Percentiles rank a stretch among this genome's conserved stretches.
Evolutionary conservation across 2,888 invertebrate genomes (phyloP).

Genomic region (Panopea generosa): DNA sequence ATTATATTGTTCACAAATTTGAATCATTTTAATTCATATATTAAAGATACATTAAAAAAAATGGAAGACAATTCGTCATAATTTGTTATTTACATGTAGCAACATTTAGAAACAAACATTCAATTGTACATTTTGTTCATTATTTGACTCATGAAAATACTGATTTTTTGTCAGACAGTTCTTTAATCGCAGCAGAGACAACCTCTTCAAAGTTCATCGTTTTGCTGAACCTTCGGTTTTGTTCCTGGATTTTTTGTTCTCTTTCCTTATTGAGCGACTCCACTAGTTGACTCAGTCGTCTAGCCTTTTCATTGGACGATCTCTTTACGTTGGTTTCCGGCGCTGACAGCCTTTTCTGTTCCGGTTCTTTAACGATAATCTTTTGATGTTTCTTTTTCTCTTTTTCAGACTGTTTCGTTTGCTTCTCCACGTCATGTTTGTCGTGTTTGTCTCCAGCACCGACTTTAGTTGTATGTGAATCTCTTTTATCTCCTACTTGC

Average conservation of each 20-base stretch:
- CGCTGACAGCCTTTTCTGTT: not conserved
- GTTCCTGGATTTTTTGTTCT: slow-evolving; percentile 32
- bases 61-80: no score
- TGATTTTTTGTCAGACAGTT: slow-evolving; percentile 20
- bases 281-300: slow-evolving; percentile 32
- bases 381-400: slow-evolving; percentile 17
- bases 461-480: not conserved
- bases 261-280: slow-evolving; percentile 45
- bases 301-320: slow-evolving; percentile 20
- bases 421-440: not conserved
- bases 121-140: no score
- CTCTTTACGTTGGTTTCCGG: not conserved
- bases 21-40: no score
- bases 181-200: slow-evolving; percentile 44
- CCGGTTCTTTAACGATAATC: slow-evolving; percentile 14
- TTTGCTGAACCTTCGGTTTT: slow-evolving; percentile 43
- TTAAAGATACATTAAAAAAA: no score
- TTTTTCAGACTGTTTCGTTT: not conserved
- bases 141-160: slow-evolving; percentile 6
- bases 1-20: no score
- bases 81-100: no score
- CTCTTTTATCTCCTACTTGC: not conserved
- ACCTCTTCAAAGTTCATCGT: slow-evolving; percentile 40
- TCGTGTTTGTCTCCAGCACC: no score
- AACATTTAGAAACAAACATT: no score